A percentile compares a stretch with the other conserved stretches of the same genome.
phyloP scores from a whole-genome alignment of 2,113 vertebrate genomes.

The Phoenicopterus ruber region DNA sequence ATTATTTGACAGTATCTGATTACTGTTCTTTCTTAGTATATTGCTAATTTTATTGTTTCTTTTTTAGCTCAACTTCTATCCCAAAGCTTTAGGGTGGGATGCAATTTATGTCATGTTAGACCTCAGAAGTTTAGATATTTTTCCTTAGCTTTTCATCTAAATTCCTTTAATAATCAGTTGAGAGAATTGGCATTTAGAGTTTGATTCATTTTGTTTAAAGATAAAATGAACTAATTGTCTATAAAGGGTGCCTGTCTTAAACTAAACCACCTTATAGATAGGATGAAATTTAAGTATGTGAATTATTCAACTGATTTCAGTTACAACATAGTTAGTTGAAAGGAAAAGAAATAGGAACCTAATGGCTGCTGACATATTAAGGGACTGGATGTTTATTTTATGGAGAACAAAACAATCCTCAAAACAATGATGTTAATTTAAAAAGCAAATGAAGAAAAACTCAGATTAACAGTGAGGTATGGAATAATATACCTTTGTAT shows the following conservation, averaged over 20 bases:
- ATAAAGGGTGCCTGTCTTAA: not conserved
- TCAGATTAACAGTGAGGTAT: not conserved
- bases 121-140: not conserved
- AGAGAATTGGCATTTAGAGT: not conserved
- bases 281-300: not conserved
- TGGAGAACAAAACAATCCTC: not conserved
- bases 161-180: not conserved
- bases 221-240: not conserved
- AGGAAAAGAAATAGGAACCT: not conserved
- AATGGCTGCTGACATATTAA: not conserved
- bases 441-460: not conserved
- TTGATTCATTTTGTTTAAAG: not conserved
- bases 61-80: not conserved
- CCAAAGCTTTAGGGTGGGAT: not conserved
- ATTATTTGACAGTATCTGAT: not conserved
- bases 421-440: not conserved
- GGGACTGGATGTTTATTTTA: not conserved
- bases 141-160: not conserved
- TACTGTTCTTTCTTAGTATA: not conserved
- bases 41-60: not conserved
- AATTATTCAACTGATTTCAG: not conserved
- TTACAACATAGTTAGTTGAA: not conserved
- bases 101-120: not conserved
- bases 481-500: not conserved
- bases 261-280: not conserved